phyloP scores from a whole-genome alignment of 2,797 vertebrate species.

The Avahi laniger region DNA sequence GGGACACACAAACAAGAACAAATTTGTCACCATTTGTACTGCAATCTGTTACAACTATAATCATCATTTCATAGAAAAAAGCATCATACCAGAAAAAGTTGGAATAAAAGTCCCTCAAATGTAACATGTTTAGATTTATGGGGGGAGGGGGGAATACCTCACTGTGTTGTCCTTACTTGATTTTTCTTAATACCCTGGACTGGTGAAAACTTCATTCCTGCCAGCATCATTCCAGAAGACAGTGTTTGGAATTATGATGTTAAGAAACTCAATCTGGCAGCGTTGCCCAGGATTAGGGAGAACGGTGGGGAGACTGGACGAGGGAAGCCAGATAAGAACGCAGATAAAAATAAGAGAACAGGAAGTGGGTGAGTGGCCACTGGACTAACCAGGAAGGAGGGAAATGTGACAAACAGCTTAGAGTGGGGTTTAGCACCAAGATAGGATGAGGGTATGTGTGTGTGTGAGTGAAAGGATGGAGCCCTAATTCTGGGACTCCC shows the following conservation, averaged over 20 bases:
- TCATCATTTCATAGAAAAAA: neutral
- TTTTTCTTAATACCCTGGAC: neutral
- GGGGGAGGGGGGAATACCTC: neutral
- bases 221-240: neutral
- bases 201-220: neutral
- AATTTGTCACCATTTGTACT: neutral
- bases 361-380: neutral
- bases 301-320: neutral
- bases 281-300: neutral
- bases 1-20: neutral
- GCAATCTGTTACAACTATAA: neutral
- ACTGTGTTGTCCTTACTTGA: neutral
- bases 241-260: neutral
- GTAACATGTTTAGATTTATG: neutral
- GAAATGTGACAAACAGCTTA: neutral
- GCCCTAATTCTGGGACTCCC: neutral
- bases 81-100: neutral
- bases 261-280: neutral
- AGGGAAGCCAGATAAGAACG: neutral
- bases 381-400: neutral
- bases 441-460: neutral
- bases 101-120: neutral
- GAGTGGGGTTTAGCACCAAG: neutral
- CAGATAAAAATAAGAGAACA: neutral
- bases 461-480: neutral